Evolutionary conservation across 2,113 vertebrate species (phyloP).

Genomic region (Accipiter virgatus): DNA sequence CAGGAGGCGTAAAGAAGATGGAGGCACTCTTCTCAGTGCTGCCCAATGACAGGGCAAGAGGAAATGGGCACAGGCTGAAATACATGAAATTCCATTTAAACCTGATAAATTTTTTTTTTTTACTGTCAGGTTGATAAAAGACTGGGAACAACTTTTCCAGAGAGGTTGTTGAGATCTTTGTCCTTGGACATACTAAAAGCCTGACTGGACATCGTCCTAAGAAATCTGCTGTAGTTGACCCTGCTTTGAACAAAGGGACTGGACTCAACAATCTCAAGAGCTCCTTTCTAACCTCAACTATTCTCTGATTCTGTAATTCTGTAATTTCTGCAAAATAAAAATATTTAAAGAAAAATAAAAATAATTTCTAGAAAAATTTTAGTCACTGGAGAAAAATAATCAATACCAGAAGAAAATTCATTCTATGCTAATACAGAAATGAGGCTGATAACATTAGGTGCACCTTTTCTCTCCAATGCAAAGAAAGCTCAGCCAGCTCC

Average conservation of each 20-base stretch:
- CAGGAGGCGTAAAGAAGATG: fast-evolving
- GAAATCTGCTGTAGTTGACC: background rate
- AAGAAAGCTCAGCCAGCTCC: background rate
- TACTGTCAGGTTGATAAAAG: background rate
- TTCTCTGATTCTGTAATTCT: background rate
- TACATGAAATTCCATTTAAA: background rate
- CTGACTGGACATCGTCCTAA: background rate
- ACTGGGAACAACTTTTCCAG: background rate
- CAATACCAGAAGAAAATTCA: background rate
- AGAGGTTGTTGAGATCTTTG: background rate
- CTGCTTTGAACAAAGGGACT: background rate
- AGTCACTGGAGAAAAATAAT: background rate
- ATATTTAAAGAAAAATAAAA: background rate
- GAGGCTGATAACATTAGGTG: background rate
- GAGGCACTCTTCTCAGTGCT: background rate
- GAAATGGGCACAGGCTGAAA: background rate
- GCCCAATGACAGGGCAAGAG: background rate
- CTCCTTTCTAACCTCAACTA: background rate
- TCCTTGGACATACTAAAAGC: background rate
- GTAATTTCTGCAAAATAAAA: background rate
- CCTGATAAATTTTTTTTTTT: background rate
- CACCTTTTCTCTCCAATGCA: background rate
- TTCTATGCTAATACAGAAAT: background rate
- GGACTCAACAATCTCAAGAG: background rate
- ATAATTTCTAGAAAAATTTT: background rate